These are phyloP conservation scores for Argentina silus DNA, from an alignment of 2,797 vertebrate genomes.

Conservation along the genomic window DNA sequence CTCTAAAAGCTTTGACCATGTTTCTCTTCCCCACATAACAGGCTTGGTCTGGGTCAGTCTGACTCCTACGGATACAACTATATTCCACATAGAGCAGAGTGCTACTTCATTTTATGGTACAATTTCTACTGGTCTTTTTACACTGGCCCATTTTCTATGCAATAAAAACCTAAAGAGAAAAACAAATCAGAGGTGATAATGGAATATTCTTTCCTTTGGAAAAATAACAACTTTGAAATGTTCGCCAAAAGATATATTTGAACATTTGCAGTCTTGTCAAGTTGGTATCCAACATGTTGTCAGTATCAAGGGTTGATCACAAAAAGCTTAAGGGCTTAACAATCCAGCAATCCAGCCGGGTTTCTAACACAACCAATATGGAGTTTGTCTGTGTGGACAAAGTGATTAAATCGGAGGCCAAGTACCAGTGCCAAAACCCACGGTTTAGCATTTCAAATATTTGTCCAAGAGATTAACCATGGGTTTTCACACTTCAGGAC, in stretches of 20 bases:
- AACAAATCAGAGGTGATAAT: background rate
- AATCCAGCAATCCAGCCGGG: background rate
- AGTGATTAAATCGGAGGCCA: background rate
- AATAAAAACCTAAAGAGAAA: too few relatives aligned
- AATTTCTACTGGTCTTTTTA: too few relatives aligned
- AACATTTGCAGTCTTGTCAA: background rate
- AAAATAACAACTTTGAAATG: background rate
- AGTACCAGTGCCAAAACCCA: background rate
- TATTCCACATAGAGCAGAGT: too few relatives aligned
- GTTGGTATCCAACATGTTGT: background rate
- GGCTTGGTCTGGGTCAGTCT: too few relatives aligned
- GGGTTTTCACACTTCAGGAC: background rate
- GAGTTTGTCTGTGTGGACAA: background rate
- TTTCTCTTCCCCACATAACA: too few relatives aligned
- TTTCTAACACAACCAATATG: background rate
- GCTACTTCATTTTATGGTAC: too few relatives aligned
- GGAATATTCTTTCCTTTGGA: background rate
- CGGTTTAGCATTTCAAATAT: slow-evolving; percentile 1
- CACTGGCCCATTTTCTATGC: too few relatives aligned
- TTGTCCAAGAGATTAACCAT: slow-evolving; percentile 1
- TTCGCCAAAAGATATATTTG: background rate
- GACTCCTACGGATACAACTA: too few relatives aligned
- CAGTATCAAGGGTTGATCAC: background rate
- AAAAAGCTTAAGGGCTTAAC: background rate
- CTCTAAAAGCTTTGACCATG: too few relatives aligned